Percentiles rank a stretch among this genome's conserved stretches.
phyloP scores from a whole-genome alignment of 1,140 invertebrate species.

The Sycophaga agraensis region DNA sequence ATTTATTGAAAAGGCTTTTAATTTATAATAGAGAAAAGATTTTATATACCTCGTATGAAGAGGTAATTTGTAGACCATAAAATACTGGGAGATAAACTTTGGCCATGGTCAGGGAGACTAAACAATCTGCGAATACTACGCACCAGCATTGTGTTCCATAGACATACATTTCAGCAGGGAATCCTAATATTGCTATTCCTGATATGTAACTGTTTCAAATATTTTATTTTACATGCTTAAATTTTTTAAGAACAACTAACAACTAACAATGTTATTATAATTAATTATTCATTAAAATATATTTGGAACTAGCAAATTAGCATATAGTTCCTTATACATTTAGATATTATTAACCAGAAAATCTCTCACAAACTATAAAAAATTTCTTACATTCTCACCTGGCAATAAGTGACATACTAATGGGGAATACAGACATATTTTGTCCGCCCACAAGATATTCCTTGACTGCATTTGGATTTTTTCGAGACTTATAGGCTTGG shows the following conservation, averaged over 20 bases:
- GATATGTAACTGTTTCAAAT: conserved; percentile 77
- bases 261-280: neutral
- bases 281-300: neutral
- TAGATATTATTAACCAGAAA: too few species aligned
- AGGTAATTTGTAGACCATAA: conserved; percentile 79
- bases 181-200: conserved; percentile 85
- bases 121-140: conserved; percentile 66
- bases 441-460: conserved; percentile 68
- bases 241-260: neutral
- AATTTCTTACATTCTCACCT: conserved; percentile 51
- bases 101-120: conserved; percentile 73
- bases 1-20: too few species aligned
- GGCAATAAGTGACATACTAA: conserved; percentile 67
- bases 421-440: conserved; percentile 65
- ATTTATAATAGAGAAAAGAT: too few species aligned
- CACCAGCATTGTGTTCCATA: conserved; percentile 81
- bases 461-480: conserved; percentile 61
- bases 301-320: too few species aligned
- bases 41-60: conserved; percentile 79
- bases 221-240: neutral
- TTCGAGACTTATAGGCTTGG: conserved; percentile 62
- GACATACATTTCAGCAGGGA: conserved; percentile 88
- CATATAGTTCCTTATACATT: too few species aligned
- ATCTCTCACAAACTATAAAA: too few species aligned
- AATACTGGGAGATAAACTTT: conserved; percentile 83